Evolutionary conservation across 2,797 vertebrate species (phyloP).

Genomic region (Numenius phaeopus): DNA sequence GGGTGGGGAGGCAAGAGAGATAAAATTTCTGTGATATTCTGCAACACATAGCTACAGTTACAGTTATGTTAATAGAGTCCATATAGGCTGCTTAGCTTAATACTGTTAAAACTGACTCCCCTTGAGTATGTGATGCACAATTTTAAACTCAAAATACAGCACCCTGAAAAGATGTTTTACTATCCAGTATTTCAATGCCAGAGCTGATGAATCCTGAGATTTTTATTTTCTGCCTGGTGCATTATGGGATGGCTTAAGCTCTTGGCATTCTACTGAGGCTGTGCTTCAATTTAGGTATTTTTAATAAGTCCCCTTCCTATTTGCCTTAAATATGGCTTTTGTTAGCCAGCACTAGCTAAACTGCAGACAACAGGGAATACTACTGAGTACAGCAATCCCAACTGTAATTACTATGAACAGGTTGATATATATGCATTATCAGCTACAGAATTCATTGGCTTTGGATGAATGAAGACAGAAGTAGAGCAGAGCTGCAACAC

Average conservation of each 20-base stretch:
- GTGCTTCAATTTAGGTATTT: constrained; percentile 30
- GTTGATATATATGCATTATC: constrained; percentile 39
- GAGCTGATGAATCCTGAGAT: not conserved
- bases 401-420: constrained; percentile 48
- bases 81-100: not conserved
- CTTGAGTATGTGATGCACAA: not conserved
- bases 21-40: not conserved
- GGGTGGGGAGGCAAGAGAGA: not conserved
- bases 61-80: not conserved
- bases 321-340: constrained; percentile 19
- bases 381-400: constrained; percentile 10
- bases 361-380: constrained; percentile 43
- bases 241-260: not conserved
- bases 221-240: constrained; percentile 4
- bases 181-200: not conserved
- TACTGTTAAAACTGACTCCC: not conserved
- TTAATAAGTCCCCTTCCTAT: constrained; percentile 30
- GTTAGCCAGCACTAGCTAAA: constrained; percentile 22
- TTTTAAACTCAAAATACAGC: not conserved
- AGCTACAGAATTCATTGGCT: constrained; percentile 26
- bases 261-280: constrained; percentile 10
- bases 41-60: not conserved
- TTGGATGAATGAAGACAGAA: constrained; percentile 48
- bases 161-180: not conserved
- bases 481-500: not conserved